phyloP scores from a whole-genome alignment of 2,888 invertebrate species.

The Ypsolopha scabrella region DNA sequence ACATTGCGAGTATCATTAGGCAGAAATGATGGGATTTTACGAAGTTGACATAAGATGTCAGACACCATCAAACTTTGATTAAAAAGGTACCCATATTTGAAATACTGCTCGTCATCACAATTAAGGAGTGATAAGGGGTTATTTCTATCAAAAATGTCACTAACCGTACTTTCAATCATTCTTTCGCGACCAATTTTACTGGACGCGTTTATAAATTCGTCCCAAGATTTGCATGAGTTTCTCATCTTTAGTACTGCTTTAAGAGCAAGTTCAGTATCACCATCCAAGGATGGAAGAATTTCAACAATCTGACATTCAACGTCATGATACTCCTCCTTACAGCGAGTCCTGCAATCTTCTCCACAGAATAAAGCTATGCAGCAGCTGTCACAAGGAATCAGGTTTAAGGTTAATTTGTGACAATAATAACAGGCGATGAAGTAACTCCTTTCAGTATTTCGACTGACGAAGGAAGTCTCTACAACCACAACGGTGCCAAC shows the following conservation, averaged over 20 bases:
- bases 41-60: no score
- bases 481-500: constrained; percentile 6
- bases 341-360: constrained; percentile 1
- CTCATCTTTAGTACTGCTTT: neutral
- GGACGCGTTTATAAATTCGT: constrained; percentile 5
- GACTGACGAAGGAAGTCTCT: constrained; percentile 6
- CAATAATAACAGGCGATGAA: constrained; percentile 8
- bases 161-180: constrained; percentile 1
- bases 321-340: constrained; percentile 5
- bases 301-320: neutral
- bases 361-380: constrained; percentile 7
- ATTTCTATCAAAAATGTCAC: constrained; percentile 5
- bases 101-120: neutral
- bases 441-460: neutral
- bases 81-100: neutral
- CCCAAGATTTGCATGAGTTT: constrained; percentile 2
- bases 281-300: neutral
- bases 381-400: constrained; percentile 8
- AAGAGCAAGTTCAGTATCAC: neutral
- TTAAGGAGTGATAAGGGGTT: constrained; percentile 5
- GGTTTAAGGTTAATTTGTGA: constrained; percentile 5
- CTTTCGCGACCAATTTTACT: neutral
- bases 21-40: no score
- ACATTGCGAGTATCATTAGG: no score
- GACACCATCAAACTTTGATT: neutral